Evolutionary conservation across 2,113 vertebrate genomes (phyloP).

Genomic region (Oxygymnocypris stewartii): DNA sequence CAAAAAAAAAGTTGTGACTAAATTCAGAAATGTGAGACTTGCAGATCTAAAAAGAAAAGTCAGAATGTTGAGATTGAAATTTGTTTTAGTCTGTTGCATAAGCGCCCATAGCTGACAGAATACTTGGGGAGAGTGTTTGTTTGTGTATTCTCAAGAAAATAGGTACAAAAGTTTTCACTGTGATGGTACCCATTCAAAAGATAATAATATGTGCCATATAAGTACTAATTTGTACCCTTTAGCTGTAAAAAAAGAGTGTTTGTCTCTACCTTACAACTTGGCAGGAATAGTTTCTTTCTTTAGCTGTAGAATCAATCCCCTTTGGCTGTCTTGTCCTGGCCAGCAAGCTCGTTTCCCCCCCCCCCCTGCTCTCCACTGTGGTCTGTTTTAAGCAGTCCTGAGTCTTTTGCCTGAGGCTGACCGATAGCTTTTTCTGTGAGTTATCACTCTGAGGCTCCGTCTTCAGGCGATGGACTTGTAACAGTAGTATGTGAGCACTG

Average conservation of each 20-base stretch:
- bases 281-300: background rate
- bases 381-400: background rate
- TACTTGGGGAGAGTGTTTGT: too few species aligned
- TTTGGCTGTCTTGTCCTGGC: background rate
- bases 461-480: background rate
- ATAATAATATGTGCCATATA: too few species aligned
- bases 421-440: slow-evolving; percentile 16
- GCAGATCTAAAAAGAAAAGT: too few species aligned
- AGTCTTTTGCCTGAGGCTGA: slow-evolving; percentile 17
- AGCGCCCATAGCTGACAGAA: too few species aligned
- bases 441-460: slow-evolving; percentile 15
- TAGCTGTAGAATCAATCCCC: background rate
- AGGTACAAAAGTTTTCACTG: too few species aligned
- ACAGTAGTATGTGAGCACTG: background rate
- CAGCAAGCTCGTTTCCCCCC: background rate
- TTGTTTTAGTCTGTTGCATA: too few species aligned
- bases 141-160: background rate
- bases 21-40: too few species aligned
- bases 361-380: background rate
- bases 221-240: background rate
- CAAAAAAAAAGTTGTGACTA: too few species aligned
- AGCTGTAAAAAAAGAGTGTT: background rate
- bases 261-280: background rate
- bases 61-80: too few species aligned
- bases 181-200: too few species aligned